Evolutionary conservation across 1,140 invertebrate genomes (phyloP), one percentile per base, ranked within the genome.

Genomic region (Hydropsyche tenuis): DNA sequence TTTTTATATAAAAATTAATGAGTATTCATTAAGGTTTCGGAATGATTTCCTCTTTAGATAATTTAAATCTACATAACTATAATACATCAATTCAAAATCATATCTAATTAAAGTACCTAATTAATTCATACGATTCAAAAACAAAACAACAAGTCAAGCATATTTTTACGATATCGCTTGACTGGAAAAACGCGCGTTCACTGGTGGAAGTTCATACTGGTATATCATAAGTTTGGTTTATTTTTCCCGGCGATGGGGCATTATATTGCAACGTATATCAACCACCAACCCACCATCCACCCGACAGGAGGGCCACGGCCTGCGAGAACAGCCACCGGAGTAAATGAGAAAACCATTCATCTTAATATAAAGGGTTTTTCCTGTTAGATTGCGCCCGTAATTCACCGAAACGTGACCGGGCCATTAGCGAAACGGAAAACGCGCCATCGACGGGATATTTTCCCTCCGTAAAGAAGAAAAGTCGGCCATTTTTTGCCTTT

Each of bases 211-310:
- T 77, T 73, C 73, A 77, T 77, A 77, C 73, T 77, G 75, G 69
- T 77, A 77, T 73, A 77, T 77, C 75, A 77, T 77, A 77, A 77
- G 75, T 77, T 77, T 74, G 75, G 73, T 77, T 77, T 77, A 77
- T 77, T 77, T 77, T 77, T 73, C 75, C 56, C 73, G 69, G 75
- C 75, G 69, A 77, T 74, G 73, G 73, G 70, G 73, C 75, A 74
- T 77, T 77, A 77, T 77, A 77, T 74, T 74, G 75, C 73, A 56
- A 66, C 75, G 75, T 77, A 77, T 73, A 74, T 77, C 75, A 77
- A 27, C 75, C 70, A 30, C 69, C 62, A 11, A 69, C 66, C 48
- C 71, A 4, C 25, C 18, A 14, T 20, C 6, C 70, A 20, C 14
- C 73, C 73, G 68, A 20, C n/a, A 48, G 23, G 23, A 51, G 18